Conservation (phyloP, 1,140 invertebrate genomes). For the Drosophila rhopaloa region DNA sequence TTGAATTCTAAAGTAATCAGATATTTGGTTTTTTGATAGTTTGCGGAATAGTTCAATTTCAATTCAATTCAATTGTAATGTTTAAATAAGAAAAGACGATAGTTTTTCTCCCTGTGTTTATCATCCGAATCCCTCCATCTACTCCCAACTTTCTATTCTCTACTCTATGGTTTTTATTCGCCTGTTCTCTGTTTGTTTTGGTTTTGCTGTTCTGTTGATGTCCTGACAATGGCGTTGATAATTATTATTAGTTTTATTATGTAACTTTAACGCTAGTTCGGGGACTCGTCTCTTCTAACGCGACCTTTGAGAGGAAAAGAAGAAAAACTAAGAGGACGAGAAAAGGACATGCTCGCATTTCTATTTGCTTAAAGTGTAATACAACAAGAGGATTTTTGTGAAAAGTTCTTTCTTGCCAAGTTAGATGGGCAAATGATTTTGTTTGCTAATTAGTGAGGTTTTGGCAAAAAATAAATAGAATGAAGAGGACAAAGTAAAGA, state of each 20-base stretch:
- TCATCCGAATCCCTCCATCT: slow-evolving; percentile 1
- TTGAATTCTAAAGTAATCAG: no score
- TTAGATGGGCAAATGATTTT: slow-evolving; percentile 48
- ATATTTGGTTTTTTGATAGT: no score
- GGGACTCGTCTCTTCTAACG: slow-evolving; percentile 45
- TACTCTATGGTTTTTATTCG: slow-evolving; percentile 30
- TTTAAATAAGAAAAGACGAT: neutral
- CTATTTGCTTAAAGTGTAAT: slow-evolving; percentile 52
- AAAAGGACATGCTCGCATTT: slow-evolving; percentile 5
- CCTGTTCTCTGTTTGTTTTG: slow-evolving; percentile 36
- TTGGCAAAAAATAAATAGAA: slow-evolving; percentile 4
- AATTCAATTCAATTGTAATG: no score
- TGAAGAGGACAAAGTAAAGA: slow-evolving; percentile 1
- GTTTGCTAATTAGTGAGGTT: slow-evolving; percentile 58
- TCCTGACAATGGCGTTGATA: slow-evolving; percentile 78
- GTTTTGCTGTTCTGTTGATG: slow-evolving; percentile 41
- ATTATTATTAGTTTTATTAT: slow-evolving; percentile 82
- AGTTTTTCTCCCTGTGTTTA: neutral
- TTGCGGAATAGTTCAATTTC: no score
- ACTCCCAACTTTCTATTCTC: slow-evolving; percentile 12
- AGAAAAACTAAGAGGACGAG: neutral
- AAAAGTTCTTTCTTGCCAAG: slow-evolving; percentile 8
- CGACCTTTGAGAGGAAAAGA: slow-evolving; percentile 27
- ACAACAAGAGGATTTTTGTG: slow-evolving; percentile 21
- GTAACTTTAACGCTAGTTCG: slow-evolving; percentile 69